phyloP scores from a whole-genome alignment of 2,797 vertebrate genomes.

The Delichon dasypus region DNA sequence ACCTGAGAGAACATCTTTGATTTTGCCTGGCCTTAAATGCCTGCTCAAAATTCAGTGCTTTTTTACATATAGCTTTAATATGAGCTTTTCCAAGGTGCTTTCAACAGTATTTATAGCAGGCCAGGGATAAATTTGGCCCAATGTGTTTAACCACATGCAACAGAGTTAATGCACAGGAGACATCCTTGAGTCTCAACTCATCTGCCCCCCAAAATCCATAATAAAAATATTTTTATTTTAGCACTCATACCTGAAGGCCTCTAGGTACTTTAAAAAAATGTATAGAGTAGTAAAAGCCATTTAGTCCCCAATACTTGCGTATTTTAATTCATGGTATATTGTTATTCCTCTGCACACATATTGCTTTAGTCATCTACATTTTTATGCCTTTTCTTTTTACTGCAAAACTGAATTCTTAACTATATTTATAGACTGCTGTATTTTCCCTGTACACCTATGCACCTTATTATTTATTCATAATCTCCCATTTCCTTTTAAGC shows the following conservation, averaged over 20 bases:
- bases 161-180: conserved; percentile 10
- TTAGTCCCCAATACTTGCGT: conserved; percentile 36
- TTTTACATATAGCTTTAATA: conserved; percentile 44
- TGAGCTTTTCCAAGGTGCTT: conserved; percentile 3
- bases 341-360: conserved; percentile 54
- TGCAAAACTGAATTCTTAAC: conserved; percentile 19
- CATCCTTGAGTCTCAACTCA: conserved; percentile 14
- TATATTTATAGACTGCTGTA: conserved; percentile 47
- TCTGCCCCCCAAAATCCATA: conserved; percentile 44
- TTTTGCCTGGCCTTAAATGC: conserved; percentile 5
- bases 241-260: conserved; percentile 39
- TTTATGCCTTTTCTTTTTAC: conserved; percentile 52
- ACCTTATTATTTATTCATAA: conserved; percentile 54
- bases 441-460: conserved; percentile 48
- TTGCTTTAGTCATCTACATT: conserved; percentile 61
- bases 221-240: conserved; percentile 65
- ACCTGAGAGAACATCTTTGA: conserved; percentile 38
- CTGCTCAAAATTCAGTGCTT: conserved; percentile 28
- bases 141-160: background rate
- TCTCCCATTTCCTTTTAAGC: conserved; percentile 13
- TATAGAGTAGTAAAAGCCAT: conserved; percentile 51
- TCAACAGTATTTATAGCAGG: conserved; percentile 28
- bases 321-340: conserved; percentile 51
- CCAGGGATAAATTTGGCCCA: conserved; percentile 53
- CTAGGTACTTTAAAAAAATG: conserved; percentile 56